Evolutionary conservation across 2,888 invertebrate species (phyloP).

Genomic region (Ischnura elegans): DNA sequence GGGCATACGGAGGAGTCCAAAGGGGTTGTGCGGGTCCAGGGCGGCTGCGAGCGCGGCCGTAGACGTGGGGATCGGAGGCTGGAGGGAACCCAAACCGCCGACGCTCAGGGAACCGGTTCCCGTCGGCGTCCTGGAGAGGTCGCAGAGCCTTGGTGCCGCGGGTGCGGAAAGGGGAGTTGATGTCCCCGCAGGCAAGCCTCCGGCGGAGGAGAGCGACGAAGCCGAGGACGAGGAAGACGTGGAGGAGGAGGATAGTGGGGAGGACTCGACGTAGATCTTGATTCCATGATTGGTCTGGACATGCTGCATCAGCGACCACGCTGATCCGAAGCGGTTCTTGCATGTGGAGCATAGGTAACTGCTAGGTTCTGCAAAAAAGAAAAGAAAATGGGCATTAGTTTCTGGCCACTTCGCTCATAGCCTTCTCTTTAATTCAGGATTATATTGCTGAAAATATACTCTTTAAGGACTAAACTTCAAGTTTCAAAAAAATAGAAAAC

Average conservation of each 20-base stretch:
- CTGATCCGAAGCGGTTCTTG: slow-evolving; percentile 94
- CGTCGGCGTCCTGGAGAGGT: slow-evolving; percentile 71
- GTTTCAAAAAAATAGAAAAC: too few relatives aligned
- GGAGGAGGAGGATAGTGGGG: slow-evolving; percentile 77
- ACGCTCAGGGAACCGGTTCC: slow-evolving; percentile 54
- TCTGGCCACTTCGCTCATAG: too few relatives aligned
- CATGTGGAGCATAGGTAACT: slow-evolving; percentile 97
- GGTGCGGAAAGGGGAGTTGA: slow-evolving; percentile 70
- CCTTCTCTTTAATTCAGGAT: too few relatives aligned
- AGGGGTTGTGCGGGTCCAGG: slow-evolving; percentile 83
- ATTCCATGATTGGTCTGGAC: slow-evolving; percentile 96
- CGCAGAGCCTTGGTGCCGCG: slow-evolving; percentile 72
- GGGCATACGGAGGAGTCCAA: slow-evolving; percentile 88
- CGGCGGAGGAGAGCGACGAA: slow-evolving; percentile 78
- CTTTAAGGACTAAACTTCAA: too few relatives aligned
- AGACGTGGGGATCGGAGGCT: slow-evolving; percentile 79
- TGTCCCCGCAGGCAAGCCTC: slow-evolving; percentile 76
- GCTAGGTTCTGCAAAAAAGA: slow-evolving; percentile 93
- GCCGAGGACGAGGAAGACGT: slow-evolving; percentile 80
- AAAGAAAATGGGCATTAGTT: slow-evolving; percentile 69
- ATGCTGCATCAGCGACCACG: slow-evolving; percentile 97
- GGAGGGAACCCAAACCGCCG: slow-evolving; percentile 75
- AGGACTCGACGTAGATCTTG: slow-evolving; percentile 91
- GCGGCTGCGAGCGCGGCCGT: slow-evolving; percentile 83
- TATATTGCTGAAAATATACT: too few relatives aligned